Percentiles rank a stretch among this genome's conserved stretches.
These are phyloP conservation scores for Eulithis testata DNA, from an alignment of 2,888 invertebrate genomes.

Conservation along the genomic window DNA sequence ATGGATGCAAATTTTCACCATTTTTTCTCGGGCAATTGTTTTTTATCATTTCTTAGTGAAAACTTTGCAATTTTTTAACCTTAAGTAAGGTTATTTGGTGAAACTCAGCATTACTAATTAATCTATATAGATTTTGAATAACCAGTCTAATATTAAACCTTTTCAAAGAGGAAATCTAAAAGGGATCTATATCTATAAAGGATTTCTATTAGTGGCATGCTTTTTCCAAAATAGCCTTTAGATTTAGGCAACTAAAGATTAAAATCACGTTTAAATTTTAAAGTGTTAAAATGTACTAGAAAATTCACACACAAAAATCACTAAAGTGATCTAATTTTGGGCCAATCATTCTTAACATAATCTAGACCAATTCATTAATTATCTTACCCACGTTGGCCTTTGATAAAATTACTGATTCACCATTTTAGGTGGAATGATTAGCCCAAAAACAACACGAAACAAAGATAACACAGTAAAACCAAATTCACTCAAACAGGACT, in stretches of 20 bases:
- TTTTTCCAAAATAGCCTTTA: constrained; percentile 12
- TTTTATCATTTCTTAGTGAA: too few species aligned
- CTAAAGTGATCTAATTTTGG: constrained; percentile 24
- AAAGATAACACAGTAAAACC: not conserved
- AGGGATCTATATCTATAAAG: constrained; percentile 33
- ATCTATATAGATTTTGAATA: constrained; percentile 30
- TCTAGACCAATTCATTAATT: too few species aligned
- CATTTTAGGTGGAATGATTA: constrained; percentile 20
- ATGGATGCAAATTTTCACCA: constrained; percentile 35
- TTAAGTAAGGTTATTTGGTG: not conserved
- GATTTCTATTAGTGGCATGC: constrained; percentile 40
- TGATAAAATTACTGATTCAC: not conserved
- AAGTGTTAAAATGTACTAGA: constrained; percentile 32
- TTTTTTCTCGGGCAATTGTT: too few species aligned
- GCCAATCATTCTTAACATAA: constrained; percentile 21
- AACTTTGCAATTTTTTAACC: too few species aligned
- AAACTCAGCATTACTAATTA: constrained; percentile 23
- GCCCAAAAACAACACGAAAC: constrained; percentile 26
- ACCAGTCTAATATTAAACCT: constrained; percentile 9
- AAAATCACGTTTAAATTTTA: constrained; percentile 19
- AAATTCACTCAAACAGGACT: not conserved
- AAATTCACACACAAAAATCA: constrained; percentile 39
- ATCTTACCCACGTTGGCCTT: too few species aligned
- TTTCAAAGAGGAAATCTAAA: constrained; percentile 30
- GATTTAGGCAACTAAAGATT: constrained; percentile 13